These are phyloP conservation scores for Philereme transversata DNA, from an alignment of 2,888 invertebrate species.

Conservation along the genomic window DNA sequence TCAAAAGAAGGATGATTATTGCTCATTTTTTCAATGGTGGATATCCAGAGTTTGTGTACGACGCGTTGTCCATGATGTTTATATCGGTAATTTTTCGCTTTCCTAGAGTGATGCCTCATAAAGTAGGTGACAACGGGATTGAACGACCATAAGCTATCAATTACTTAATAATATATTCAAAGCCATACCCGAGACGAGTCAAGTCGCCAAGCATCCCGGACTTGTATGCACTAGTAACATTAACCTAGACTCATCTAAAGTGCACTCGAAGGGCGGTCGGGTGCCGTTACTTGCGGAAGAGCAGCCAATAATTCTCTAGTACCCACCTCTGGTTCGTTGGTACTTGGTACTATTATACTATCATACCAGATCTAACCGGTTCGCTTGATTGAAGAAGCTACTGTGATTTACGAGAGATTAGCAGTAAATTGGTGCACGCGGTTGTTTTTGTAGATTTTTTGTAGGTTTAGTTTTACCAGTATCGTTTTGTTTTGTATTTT, in stretches of 20 bases:
- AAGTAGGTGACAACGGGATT: too few relatives aligned
- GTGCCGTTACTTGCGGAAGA: constrained; percentile 39
- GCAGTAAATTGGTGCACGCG: constrained; percentile 2
- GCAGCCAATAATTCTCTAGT: constrained; percentile 17
- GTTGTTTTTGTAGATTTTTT: too few relatives aligned
- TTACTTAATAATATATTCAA: too few relatives aligned
- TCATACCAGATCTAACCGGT: constrained; percentile 24
- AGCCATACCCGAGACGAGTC: constrained; percentile 11
- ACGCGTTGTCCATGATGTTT: too few relatives aligned
- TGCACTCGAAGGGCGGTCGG: constrained; percentile 24
- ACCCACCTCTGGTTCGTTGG: neutral
- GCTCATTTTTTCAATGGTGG: too few relatives aligned
- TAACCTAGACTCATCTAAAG: constrained; percentile 32
- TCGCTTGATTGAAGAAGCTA: constrained; percentile 3
- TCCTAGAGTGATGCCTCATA: too few relatives aligned
- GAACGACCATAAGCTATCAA: too few relatives aligned
- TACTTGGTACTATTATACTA: constrained; percentile 3
- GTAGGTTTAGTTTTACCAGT: too few relatives aligned
- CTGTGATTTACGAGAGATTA: constrained; percentile 17
- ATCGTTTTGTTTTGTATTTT: too few relatives aligned
- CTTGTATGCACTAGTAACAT: constrained; percentile 27
- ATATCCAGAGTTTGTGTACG: too few relatives aligned
- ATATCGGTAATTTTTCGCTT: too few relatives aligned
- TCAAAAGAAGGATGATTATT: too few relatives aligned
- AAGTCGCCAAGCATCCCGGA: constrained; percentile 25